These are phyloP conservation scores for Pseudotriccus pelzelni DNA, from an alignment of 2,797 vertebrate species.

Conservation along the genomic window DNA sequence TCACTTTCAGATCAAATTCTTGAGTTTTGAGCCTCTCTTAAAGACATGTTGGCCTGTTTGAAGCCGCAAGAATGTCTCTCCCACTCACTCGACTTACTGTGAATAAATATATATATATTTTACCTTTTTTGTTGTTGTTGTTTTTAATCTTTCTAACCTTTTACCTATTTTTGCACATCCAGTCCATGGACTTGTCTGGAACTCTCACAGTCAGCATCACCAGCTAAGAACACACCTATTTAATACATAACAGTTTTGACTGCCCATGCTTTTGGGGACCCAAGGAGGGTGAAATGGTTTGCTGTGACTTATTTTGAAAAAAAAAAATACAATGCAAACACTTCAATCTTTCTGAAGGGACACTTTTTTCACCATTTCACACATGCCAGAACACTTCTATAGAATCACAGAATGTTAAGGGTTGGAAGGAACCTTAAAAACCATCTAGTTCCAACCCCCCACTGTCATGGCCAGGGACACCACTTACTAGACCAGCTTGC, in stretches of 20 bases:
- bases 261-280: rapidly evolving
- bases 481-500: not conserved
- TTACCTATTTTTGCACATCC: not conserved
- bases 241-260: not conserved
- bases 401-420: not conserved
- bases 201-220: not conserved
- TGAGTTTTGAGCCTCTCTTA: not conserved
- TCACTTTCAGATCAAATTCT: not conserved
- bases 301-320: not conserved
- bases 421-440: not conserved
- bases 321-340: not conserved
- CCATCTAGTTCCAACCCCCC: rapidly evolving
- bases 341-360: not conserved
- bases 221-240: not conserved
- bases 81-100: not conserved
- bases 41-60: not conserved
- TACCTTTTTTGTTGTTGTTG: not conserved
- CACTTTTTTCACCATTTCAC: not conserved
- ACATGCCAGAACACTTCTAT: not conserved
- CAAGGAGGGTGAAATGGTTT: not conserved
- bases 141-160: not conserved
- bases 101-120: not conserved
- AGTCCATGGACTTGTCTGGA: not conserved
- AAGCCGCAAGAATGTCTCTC: not conserved
- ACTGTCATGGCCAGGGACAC: not conserved